A percentile compares a stretch with the other conserved stretches of the same genome.
phyloP scores from a whole-genome alignment of 2,888 invertebrate species.

The Bruchidius siliquastri region DNA sequence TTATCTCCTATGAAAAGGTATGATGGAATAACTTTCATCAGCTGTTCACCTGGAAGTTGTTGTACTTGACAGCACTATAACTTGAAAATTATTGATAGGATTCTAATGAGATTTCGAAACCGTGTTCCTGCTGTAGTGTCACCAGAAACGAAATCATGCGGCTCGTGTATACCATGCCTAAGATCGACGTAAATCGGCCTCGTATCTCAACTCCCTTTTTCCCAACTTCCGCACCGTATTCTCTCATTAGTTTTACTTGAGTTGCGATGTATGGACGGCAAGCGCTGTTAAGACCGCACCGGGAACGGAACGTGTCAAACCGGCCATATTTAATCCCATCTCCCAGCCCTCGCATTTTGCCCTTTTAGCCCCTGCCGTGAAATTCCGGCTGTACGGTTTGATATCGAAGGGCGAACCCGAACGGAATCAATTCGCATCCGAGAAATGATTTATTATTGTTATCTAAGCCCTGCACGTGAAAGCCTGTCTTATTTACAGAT shows the following conservation, averaged over 20 bases:
- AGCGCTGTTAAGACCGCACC: slow-evolving; percentile 19
- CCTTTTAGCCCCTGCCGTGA: slow-evolving; percentile 11
- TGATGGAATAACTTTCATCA: no score
- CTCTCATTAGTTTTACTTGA: slow-evolving; percentile 32
- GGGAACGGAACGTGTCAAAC: slow-evolving; percentile 30
- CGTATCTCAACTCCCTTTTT: slow-evolving; percentile 18
- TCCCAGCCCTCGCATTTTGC: slow-evolving; percentile 3
- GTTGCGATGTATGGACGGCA: slow-evolving; percentile 27
- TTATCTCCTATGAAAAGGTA: no score
- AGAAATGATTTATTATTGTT: slow-evolving; percentile 2
- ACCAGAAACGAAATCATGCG: no score
- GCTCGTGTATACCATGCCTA: no score
- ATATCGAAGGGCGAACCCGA: background rate
- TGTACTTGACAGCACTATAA: no score
- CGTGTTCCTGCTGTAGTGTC: no score
- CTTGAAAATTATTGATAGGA: no score
- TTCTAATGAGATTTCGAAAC: no score
- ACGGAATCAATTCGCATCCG: background rate
- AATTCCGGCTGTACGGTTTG: slow-evolving; percentile 3
- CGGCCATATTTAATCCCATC: slow-evolving; percentile 20
- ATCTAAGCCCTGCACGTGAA: background rate
- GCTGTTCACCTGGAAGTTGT: no score
- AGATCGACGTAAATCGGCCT: background rate
- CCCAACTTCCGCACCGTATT: slow-evolving; percentile 17
- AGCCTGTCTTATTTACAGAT: background rate